phyloP scores from a whole-genome alignment of 2,888 invertebrate genomes.

The Tolmerus cingulatus region DNA sequence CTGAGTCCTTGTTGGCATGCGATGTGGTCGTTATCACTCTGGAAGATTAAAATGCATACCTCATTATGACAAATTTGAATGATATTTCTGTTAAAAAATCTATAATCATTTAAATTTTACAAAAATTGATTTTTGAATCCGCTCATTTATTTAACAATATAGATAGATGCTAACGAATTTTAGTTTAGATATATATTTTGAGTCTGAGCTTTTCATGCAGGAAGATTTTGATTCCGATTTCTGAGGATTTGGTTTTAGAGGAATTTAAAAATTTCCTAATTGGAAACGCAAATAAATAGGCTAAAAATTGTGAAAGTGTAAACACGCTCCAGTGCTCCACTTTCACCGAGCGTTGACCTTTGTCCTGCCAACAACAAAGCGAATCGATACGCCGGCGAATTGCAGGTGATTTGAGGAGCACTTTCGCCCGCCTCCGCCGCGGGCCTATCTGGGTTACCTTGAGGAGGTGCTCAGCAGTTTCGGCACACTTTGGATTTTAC shows the following conservation, averaged over 20 bases:
- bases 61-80: no score
- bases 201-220: no score
- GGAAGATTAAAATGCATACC: background rate
- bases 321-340: background rate
- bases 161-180: no score
- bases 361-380: background rate
- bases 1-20: slow-evolving; percentile 58
- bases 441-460: background rate
- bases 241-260: background rate
- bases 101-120: no score
- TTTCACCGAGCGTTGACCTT: slow-evolving; percentile 6
- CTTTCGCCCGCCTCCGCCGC: background rate
- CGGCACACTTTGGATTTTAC: background rate
- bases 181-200: no score
- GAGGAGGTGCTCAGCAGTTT: background rate
- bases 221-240: no score
- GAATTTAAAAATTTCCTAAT: background rate
- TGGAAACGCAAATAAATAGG: background rate
- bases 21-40: slow-evolving; percentile 8
- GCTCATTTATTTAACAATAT: no score
- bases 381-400: background rate
- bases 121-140: no score
- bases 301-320: background rate
- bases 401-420: background rate
- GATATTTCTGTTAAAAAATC: no score